A percentile compares a stretch with the other conserved stretches of the same genome.
phyloP scores from a whole-genome alignment of 2,113 vertebrate genomes.

The Albula glossodonta region DNA sequence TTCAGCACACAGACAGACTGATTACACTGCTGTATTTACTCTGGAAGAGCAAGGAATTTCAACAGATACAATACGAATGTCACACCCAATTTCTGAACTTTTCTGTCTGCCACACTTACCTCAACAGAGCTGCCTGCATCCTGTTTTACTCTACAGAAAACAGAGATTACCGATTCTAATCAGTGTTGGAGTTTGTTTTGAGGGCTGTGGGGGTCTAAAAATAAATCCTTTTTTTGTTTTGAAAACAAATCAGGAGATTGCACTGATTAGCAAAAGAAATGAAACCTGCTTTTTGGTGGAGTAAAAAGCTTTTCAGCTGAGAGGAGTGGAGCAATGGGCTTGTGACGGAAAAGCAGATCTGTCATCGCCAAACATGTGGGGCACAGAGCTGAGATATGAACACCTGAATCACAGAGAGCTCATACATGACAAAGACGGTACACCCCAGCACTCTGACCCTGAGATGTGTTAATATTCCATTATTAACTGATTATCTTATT shows the following conservation, averaged over 20 bases:
- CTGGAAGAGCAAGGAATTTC: neutral
- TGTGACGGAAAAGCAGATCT: too few species aligned
- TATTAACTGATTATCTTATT: neutral
- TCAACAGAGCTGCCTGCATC: neutral
- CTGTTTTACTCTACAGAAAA: constrained; percentile 1
- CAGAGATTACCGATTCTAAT: constrained; percentile 18
- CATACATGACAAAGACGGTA: neutral
- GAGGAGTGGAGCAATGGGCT: neutral
- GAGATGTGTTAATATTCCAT: neutral
- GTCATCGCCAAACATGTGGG: neutral
- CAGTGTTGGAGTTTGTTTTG: constrained; percentile 19
- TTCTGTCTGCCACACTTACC: neutral
- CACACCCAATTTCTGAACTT: neutral
- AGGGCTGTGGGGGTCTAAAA: constrained; percentile 3
- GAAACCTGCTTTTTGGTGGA: neutral
- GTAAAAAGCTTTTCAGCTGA: neutral
- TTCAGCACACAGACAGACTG: neutral
- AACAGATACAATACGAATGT: constrained; percentile 3
- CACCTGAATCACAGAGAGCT: neutral
- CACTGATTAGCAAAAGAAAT: constrained; percentile 2
- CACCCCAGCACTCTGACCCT: neutral
- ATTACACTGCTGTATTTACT: neutral
- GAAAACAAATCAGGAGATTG: constrained; percentile 12
- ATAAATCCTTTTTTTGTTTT: constrained; percentile 28
- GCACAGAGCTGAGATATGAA: neutral